Conservation (phyloP, 2,113 vertebrate species). For the Lathamus discolor region DNA sequence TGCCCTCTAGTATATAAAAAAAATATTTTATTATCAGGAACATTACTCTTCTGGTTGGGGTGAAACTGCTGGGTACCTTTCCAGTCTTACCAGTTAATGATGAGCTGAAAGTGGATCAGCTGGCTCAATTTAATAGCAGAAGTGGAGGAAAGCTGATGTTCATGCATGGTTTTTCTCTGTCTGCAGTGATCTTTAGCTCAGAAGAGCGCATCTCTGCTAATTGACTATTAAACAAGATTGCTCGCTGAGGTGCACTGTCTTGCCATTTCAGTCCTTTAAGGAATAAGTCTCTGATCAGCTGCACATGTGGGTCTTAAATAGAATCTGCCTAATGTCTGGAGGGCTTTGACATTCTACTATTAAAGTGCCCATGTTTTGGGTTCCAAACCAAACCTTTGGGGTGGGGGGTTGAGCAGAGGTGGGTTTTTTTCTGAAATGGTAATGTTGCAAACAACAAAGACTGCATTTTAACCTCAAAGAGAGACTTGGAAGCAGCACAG, state of each 20-base stretch:
- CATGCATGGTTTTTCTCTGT: not conserved
- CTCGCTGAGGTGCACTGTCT: not conserved
- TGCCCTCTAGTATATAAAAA: not conserved
- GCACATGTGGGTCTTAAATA: not conserved
- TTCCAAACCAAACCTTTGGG: not conserved
- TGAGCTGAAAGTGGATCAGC: not conserved
- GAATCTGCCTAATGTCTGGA: slow-evolving; percentile 26
- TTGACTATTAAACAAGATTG: slow-evolving; percentile 22
- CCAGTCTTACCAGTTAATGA: not conserved
- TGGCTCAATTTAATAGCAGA: not conserved
- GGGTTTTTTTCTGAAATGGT: not conserved
- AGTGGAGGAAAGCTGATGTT: not conserved
- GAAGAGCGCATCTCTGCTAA: slow-evolving; percentile 22
- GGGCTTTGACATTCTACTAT: not conserved
- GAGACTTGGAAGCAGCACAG: slow-evolving; percentile 21
- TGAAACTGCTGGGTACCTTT: not conserved
- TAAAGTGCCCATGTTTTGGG: not conserved
- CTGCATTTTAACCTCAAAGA: not conserved
- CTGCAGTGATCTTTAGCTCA: slow-evolving; percentile 7
- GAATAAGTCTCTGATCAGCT: slow-evolving; percentile 42
- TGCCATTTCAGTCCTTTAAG: not conserved
- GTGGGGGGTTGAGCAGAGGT: not conserved
- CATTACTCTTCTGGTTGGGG: not conserved
- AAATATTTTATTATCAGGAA: not conserved
- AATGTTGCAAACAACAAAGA: slow-evolving; percentile 38